Evolutionary conservation across 2,888 invertebrate genomes (phyloP), one percentile per base, ranked within the genome.

Genomic region (Eurois occulta): DNA sequence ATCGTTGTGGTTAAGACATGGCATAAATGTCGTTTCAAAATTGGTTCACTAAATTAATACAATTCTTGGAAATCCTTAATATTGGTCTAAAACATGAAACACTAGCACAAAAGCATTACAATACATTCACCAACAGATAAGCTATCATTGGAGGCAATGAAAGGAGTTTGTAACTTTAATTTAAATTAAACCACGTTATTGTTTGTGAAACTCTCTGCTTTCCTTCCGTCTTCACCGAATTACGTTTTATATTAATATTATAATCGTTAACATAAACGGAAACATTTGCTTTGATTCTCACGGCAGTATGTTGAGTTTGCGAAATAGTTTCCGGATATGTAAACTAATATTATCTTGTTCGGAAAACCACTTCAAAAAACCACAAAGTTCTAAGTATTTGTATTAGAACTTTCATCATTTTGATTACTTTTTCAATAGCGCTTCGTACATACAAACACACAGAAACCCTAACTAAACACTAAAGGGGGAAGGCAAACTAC

Each of bases 161-260:
- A 85, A 62, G 68, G 68, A 81, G 71, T 76, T 85, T 41, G 48
- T 72, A 75, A 83, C 82, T 76, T 76, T 60, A 82, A 83, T 69
- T 65, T 24, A 69, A 72, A 65, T 69, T 55, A 69, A 75, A 69
- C 60, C 62, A 3, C 35, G 72, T 55, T 72, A 55, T 60, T 85
- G 58, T 81, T 52, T 55, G 60, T 28, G 35, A 60, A 76, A 65
- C 32, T 55, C 52, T 41, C 32, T 24, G 52, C 21, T 64, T 72
- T 52, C 46, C 38, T 67, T 32, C 0, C 46, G 48, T 41, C 28
- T 48, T 43, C 18, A 11, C 46, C 5, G 21, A 52, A 46, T 72
- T 64, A 67, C 32, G 24, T 46, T 78, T 24, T 46, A 7, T 48
- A 60, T 70, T 72, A 60, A 55, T 66, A 58, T 70, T 35, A 66